These are phyloP conservation scores for Drosophila nikananu DNA, from an alignment of 1,140 invertebrate species.

Conservation along the genomic window DNA sequence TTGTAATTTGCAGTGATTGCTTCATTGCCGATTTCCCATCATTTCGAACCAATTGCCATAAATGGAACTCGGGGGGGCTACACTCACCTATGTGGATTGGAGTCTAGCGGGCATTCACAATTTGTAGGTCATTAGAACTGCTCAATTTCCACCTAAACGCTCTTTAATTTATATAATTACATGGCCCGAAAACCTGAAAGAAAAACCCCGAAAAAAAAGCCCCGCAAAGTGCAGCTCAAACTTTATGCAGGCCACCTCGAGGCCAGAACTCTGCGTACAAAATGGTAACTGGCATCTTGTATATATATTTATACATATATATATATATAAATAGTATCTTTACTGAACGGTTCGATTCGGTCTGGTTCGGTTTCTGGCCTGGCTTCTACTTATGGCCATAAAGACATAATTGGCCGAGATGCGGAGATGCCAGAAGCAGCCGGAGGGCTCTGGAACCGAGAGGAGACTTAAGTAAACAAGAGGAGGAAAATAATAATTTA, in stretches of 20 bases:
- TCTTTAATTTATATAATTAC: conserved; percentile 76
- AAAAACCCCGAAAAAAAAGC: conserved; percentile 21
- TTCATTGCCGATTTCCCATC: conserved; percentile 51
- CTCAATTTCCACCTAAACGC: conserved; percentile 61
- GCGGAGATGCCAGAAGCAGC: conserved; percentile 8
- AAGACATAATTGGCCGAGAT: conserved; percentile 56
- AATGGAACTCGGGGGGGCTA: conserved; percentile 40
- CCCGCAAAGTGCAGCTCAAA: conserved; percentile 36
- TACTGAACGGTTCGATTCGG: conserved; percentile 29
- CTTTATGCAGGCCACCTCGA: conserved; percentile 33
- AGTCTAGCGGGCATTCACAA: conserved; percentile 30
- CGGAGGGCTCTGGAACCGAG: neutral
- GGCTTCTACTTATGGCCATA: conserved; percentile 42
- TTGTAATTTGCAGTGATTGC: conserved; percentile 74
- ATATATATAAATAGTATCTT: neutral
- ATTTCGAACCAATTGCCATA: conserved; percentile 53
- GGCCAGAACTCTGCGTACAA: neutral
- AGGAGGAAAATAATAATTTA: conserved; percentile 52
- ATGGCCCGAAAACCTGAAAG: conserved; percentile 8
- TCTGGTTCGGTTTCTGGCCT: conserved; percentile 15
- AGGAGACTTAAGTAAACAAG: conserved; percentile 29
- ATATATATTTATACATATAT: neutral
- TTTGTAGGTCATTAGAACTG: conserved; percentile 76
- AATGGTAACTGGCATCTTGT: neutral
- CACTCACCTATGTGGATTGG: conserved; percentile 4